A percentile compares a stretch with the other conserved stretches of the same genome.
Evolutionary conservation across 2,113 vertebrate genomes (phyloP).

Genomic region (Chaenogobius annularis): DNA sequence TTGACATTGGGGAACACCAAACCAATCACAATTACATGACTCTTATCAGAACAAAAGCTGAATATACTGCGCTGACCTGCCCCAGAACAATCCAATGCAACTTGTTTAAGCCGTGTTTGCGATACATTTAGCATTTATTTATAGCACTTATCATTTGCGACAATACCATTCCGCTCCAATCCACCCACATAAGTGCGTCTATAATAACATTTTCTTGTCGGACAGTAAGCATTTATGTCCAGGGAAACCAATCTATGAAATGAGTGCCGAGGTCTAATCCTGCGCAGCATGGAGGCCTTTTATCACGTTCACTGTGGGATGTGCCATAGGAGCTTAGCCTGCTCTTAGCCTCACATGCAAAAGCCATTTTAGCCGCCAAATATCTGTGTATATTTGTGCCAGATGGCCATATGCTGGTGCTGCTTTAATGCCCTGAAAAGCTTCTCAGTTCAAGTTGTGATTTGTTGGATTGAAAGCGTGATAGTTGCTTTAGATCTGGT

Average conservation of each 20-base stretch:
- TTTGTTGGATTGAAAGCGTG: not conserved
- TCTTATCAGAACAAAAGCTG: not conserved
- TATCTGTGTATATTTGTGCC: constrained; percentile 56
- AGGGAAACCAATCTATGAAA: constrained; percentile 20
- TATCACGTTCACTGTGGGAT: constrained; percentile 40
- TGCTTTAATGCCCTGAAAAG: constrained; percentile 58
- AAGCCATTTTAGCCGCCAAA: constrained; percentile 58
- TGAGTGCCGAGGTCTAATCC: constrained; percentile 14
- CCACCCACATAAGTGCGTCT: not conserved
- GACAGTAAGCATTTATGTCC: not conserved
- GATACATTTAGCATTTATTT: not conserved
- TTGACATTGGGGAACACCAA: not conserved
- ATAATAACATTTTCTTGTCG: constrained; percentile 1
- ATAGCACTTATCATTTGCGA: not conserved
- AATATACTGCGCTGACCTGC: not conserved
- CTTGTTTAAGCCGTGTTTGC: not conserved
- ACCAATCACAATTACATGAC: not conserved
- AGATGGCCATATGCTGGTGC: constrained; percentile 61
- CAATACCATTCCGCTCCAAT: not conserved
- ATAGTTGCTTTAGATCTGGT: not conserved
- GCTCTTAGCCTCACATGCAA: constrained; percentile 50
- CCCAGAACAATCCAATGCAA: not conserved
- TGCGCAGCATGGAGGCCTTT: constrained; percentile 23
- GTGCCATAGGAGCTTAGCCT: constrained; percentile 52
- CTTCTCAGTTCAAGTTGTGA: constrained; percentile 15